Evolutionary conservation across 2,888 invertebrate genomes (phyloP).

Genomic region (Drosophila helvetica): DNA sequence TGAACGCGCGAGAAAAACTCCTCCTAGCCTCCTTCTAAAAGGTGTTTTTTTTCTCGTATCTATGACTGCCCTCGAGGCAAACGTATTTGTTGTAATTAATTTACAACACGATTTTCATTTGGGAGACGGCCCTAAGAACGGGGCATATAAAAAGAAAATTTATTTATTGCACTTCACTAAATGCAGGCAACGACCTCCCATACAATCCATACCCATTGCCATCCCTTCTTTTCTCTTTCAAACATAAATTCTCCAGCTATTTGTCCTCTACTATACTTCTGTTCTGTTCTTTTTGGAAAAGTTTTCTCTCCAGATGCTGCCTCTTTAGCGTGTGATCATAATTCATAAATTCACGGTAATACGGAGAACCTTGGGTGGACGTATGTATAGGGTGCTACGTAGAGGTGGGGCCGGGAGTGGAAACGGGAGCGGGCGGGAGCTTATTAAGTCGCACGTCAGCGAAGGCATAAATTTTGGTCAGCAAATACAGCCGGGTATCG

Average conservation of each 20-base stretch:
- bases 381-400: not conserved
- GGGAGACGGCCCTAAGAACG: slow-evolving; percentile 27
- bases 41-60: slow-evolving; percentile 35
- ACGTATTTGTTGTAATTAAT: slow-evolving; percentile 80
- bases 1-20: slow-evolving; percentile 10
- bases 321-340: slow-evolving; percentile 46
- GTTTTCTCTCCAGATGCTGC: slow-evolving; percentile 9
- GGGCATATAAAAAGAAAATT: slow-evolving; percentile 59
- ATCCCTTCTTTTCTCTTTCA: slow-evolving; percentile 10
- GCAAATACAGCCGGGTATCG: slow-evolving; percentile 48
- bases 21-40: slow-evolving; percentile 28
- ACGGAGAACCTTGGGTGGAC: slow-evolving; percentile 20
- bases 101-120: slow-evolving; percentile 71
- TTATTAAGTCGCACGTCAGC: slow-evolving; percentile 75
- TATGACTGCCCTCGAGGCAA: slow-evolving; percentile 15
- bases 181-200: slow-evolving; percentile 38
- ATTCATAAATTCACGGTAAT: slow-evolving; percentile 67
- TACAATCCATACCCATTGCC: not conserved
- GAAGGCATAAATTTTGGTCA: slow-evolving; percentile 70
- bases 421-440: slow-evolving; percentile 31
- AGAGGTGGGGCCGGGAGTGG: not conserved
- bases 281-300: slow-evolving; percentile 30
- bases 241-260: slow-evolving; percentile 51
- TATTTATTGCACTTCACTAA: slow-evolving; percentile 66
- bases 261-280: slow-evolving; percentile 37